Percentiles rank a stretch among this genome's conserved stretches.
Evolutionary conservation across 2,888 invertebrate species (phyloP).

Genomic region (Pammene aurita): DNA sequence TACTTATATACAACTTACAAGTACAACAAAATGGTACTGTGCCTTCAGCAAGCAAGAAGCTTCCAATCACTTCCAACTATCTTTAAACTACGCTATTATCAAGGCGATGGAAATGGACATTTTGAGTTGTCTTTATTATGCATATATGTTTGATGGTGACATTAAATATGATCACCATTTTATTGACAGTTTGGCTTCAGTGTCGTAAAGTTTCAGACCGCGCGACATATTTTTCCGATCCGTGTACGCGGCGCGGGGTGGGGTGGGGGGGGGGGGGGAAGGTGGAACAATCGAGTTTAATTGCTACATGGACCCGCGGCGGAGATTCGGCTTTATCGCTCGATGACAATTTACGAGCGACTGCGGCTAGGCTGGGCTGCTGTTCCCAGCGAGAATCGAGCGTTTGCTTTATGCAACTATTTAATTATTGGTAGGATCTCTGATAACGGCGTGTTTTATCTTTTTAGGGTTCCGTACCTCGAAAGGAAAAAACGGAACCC

Average conservation of each 20-base stretch:
- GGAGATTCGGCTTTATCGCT: conserved; percentile 26
- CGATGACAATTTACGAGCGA: conserved; percentile 27
- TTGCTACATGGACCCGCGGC: conserved; percentile 26
- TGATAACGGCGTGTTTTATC: no score
- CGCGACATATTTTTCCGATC: conserved; percentile 2
- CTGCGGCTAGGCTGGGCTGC: background rate
- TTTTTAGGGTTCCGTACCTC: no score
- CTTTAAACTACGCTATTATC: no score
- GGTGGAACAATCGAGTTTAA: conserved; percentile 29
- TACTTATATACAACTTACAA: no score
- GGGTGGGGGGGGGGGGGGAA: conserved; percentile 8
- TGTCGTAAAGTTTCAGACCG: background rate
- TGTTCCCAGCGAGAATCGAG: background rate
- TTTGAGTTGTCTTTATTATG: background rate
- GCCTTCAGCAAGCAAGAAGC: no score
- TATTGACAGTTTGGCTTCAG: background rate
- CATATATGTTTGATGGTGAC: background rate
- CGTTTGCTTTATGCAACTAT: no score
- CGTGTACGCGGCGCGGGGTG: background rate
- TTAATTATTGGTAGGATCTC: no score
- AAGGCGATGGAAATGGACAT: background rate
- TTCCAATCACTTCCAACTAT: no score
- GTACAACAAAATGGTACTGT: no score
- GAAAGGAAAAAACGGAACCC: no score
- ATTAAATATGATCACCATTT: background rate